Conservation (phyloP, 2,888 invertebrate species). For the Metacarcinus magister region DNA sequence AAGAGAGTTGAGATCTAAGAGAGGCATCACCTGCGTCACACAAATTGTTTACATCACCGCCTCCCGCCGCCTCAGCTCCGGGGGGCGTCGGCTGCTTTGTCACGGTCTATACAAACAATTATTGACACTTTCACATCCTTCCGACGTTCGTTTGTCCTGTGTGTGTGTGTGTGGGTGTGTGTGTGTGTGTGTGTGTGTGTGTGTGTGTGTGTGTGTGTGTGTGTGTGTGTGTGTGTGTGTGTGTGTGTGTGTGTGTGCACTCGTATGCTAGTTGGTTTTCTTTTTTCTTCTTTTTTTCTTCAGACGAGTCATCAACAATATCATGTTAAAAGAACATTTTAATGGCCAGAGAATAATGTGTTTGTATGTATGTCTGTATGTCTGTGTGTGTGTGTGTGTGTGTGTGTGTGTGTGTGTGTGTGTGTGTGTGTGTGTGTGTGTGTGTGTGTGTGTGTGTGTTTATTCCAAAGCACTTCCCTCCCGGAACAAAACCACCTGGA, state of each 20-base stretch:
- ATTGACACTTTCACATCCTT: constrained; percentile 78
- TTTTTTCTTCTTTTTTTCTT: neutral
- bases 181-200: constrained; percentile 26
- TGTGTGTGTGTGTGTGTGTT: constrained; percentile 13
- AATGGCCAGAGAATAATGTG: constrained; percentile 56
- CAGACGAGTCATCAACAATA: constrained; percentile 60
- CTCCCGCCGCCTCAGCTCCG: constrained; percentile 16
- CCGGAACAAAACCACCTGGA: neutral
- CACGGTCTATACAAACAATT: constrained; percentile 80
- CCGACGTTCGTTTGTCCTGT: constrained; percentile 68
- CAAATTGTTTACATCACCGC: constrained; percentile 71
- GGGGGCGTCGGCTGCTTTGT: constrained; percentile 74
- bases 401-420: constrained; percentile 44
- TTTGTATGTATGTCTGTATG: constrained; percentile 56
- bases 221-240: constrained; percentile 26
- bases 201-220: constrained; percentile 26
- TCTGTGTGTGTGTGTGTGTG: constrained; percentile 41
- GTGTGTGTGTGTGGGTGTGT: constrained; percentile 33
- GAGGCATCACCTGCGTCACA: constrained; percentile 69
- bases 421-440: constrained; percentile 13
- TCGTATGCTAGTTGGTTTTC: neutral
- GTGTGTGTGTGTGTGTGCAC: neutral
- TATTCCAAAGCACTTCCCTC: neutral
- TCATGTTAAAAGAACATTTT: constrained; percentile 68
- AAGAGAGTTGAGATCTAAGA: constrained; percentile 67